Evolutionary conservation across 2,797 vertebrate genomes (phyloP), one percentile per base, ranked within the genome.

Genomic region (Sciurus vulgaris): DNA sequence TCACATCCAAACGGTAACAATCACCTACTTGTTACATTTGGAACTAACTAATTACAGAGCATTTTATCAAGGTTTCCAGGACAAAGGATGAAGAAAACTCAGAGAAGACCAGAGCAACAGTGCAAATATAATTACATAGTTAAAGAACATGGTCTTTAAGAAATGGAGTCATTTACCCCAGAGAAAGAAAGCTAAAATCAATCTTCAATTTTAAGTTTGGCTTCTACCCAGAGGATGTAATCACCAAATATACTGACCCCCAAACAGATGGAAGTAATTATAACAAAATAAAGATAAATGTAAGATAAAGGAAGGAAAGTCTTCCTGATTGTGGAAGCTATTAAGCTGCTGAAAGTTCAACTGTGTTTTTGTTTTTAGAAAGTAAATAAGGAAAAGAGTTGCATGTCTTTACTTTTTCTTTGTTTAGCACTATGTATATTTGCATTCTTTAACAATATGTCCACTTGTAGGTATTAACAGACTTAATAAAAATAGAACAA

Each of bases 191-290:
- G 35, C 67, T 87, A 93, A 94, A 78, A 78, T 93, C 59, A 70
- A 67, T 78, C 89, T 92, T 91, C 44, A 41, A 0, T 90, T 93
- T 74, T 84, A 91, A 96, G 10, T 6, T 89, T 93, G 95, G 87
- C 86, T 89, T 63, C 84, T 89, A 54, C 79, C 72, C 67, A 87
- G 24, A 67, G 26, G 41, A 90, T 54, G 14, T n/a, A 90, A 78
- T 94, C 38, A 38, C 35, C 20, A 54, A 9, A 79, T 10, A 63
- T 44, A 69, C 61, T 77, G 51, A 87, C 61, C 22, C 15, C 26
- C 18, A 61, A 87, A 91, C 93, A 95, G 67, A 91, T 92, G 87
- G 86, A 96, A 94, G 76, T 69, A 78, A 94, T 92, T 92, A 11
- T 69, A 81, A 61, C 59, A 73, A 17, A 15, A 47, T 14, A 95